Base-by-base conservation (phyloP, 2,797 vertebrate genomes). In the Artibeus lituratus region DNA sequence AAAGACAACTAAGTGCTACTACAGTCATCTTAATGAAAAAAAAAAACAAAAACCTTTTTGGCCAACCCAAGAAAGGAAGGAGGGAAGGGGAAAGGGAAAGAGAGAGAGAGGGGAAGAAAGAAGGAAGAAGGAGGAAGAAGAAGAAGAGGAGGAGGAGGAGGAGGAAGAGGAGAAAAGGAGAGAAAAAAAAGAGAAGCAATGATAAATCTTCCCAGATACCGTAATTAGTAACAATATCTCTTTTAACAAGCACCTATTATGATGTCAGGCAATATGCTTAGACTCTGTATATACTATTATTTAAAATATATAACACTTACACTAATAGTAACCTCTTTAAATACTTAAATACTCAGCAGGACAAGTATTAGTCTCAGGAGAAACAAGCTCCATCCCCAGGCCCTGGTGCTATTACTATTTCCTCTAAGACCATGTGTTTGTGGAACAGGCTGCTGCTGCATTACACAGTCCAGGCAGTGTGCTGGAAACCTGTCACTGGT, bases 401-500 rank as follows among this genome's bases (percentile, higher is more conserved):
- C 35, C 24, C 65, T 4, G 22, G 32, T 35, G 1, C 42, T 77
- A 24, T 39, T 19, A 67, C 24, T 4, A 85, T 26, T 67, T 21
- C 3, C 47, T 26, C 10, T 32, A n/a, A 37, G 12, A 49, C 32
- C 35, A n/a, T 9, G 1, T 55, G 57, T 69, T 26, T 78, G 12
- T 37, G 5, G 2, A 55, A 51, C 11, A 65, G 15, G 18, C 47
- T 51, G 65, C 14, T 65, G n/a, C 32, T 15, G 35, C 5, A 26
- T 47, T 19, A 32, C 32, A 39, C 3, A n/a, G 7, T 82, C 26
- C 51, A 21, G 44, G 19, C 14, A 26, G 49, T 9, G 1, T 1
- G 0, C 3, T 15, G 2, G 15, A 86, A 3, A 9, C 37, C 21
- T 1, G 2, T 59, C n/a, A 11, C 0, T 35, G 35, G 21, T 6